Evolutionary conservation across 2,888 invertebrate species (phyloP).

Genomic region (Deroplatys truncata): DNA sequence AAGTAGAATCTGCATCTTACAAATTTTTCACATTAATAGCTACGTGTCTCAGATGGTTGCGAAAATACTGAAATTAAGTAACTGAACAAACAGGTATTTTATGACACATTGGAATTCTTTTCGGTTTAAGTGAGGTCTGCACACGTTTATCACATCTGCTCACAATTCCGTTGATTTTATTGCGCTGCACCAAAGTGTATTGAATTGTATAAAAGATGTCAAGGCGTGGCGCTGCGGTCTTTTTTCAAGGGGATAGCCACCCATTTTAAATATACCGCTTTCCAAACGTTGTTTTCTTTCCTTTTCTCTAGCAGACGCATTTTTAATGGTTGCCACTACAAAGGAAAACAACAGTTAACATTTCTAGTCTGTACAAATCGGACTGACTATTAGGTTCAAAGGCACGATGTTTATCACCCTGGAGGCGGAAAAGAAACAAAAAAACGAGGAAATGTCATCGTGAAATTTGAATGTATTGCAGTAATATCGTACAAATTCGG

Average conservation of each 20-base stretch:
- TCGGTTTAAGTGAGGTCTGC: too few relatives aligned
- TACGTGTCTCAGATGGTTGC: not conserved
- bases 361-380: not conserved
- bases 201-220: not conserved
- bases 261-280: not conserved
- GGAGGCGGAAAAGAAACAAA: not conserved
- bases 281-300: not conserved
- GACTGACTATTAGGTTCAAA: not conserved
- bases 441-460: not conserved
- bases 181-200: too few relatives aligned
- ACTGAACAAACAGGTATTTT: too few relatives aligned
- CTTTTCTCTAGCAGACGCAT: not conserved
- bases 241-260: too few relatives aligned
- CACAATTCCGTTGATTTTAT: too few relatives aligned
- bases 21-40: not conserved
- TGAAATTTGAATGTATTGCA: not conserved
- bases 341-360: not conserved
- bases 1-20: not conserved
- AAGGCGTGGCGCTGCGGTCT: too few relatives aligned
- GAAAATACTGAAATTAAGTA: not conserved
- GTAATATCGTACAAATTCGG: not conserved
- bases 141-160: too few relatives aligned
- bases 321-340: not conserved
- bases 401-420: not conserved
- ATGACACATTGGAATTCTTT: too few relatives aligned